phyloP scores from a whole-genome alignment of 2,113 vertebrate genomes.

The Lepus americanus region DNA sequence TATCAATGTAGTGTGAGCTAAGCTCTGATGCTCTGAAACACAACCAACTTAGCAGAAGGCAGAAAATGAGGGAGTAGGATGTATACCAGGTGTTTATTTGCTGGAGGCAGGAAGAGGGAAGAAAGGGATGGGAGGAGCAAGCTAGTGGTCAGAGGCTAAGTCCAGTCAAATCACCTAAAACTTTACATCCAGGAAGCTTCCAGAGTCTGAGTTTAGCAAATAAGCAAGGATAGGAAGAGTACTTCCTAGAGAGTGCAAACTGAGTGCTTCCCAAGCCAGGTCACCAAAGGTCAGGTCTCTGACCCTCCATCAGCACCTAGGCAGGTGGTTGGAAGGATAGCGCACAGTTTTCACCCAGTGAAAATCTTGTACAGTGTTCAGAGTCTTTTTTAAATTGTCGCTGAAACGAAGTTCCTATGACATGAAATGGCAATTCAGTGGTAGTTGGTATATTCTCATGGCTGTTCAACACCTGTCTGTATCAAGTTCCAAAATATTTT shows the following conservation, averaged over 20 bases:
- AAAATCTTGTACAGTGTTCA: not conserved
- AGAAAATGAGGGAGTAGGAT: not conserved
- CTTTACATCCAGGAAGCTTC: not conserved
- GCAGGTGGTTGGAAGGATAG: not conserved
- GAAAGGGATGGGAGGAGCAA: not conserved
- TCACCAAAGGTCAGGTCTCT: not conserved
- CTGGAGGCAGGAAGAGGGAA: not conserved
- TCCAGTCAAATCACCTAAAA: not conserved
- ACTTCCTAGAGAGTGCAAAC: not conserved
- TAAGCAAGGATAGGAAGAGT: not conserved
- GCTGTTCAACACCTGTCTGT: not conserved
- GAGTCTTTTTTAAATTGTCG: not conserved
- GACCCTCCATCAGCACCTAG: not conserved
- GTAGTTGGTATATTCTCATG: not conserved
- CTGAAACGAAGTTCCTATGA: not conserved
- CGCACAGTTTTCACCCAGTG: not conserved
- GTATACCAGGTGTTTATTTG: not conserved
- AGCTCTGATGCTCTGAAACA: not conserved
- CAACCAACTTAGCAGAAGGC: not conserved
- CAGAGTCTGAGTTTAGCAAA: not conserved
- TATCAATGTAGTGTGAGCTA: not conserved
- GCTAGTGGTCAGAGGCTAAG: not conserved
- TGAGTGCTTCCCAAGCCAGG: not conserved
- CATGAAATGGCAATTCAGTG: constrained; percentile 18
- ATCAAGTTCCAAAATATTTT: constrained; percentile 37